Conservation (phyloP, 2,797 vertebrate genomes). For the Adrianichthys oophorus region DNA sequence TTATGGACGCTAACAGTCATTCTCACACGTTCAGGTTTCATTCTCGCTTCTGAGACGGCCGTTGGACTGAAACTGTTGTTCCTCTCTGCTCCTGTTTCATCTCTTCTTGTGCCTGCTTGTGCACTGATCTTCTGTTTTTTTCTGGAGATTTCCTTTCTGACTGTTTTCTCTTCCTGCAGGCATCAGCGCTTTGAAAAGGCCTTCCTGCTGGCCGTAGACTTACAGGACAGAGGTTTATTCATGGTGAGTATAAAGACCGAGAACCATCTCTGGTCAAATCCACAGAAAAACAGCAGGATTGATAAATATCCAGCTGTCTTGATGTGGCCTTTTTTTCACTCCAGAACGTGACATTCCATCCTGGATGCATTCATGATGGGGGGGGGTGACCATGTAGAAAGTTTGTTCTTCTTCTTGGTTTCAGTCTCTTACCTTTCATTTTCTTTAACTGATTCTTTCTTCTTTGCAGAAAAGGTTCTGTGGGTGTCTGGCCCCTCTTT, state of each 20-base stretch:
- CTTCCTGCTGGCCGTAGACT: constrained; percentile 93
- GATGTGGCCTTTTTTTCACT: no score
- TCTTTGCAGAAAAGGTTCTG: constrained; percentile 63
- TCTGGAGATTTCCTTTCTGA: constrained; percentile 2
- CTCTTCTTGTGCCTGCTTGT: constrained; percentile 34
- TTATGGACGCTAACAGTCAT: no score
- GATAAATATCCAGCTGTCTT: no score
- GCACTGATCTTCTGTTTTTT: background rate
- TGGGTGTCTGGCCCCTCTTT: constrained; percentile 67
- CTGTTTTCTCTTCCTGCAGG: constrained; percentile 59
- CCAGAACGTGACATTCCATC: no score
- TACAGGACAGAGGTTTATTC: constrained; percentile 90
- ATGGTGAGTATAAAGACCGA: constrained; percentile 70
- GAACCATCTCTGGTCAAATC: no score
- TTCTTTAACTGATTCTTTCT: constrained; percentile 62
- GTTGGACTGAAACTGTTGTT: constrained; percentile 77
- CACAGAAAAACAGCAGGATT: no score
- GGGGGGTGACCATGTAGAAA: no score
- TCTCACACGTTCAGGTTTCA: constrained; percentile 63
- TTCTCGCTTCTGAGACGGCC: constrained; percentile 67
- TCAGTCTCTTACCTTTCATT: constrained; percentile 59
- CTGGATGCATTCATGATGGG: no score
- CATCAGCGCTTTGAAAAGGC: constrained; percentile 95
- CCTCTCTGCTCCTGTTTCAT: constrained; percentile 37
- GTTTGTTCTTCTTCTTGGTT: constrained; percentile 50